Percentiles rank a stretch among this genome's conserved stretches.
Conservation (phyloP, 1,140 invertebrate genomes). For the Drosophila parvula region DNA sequence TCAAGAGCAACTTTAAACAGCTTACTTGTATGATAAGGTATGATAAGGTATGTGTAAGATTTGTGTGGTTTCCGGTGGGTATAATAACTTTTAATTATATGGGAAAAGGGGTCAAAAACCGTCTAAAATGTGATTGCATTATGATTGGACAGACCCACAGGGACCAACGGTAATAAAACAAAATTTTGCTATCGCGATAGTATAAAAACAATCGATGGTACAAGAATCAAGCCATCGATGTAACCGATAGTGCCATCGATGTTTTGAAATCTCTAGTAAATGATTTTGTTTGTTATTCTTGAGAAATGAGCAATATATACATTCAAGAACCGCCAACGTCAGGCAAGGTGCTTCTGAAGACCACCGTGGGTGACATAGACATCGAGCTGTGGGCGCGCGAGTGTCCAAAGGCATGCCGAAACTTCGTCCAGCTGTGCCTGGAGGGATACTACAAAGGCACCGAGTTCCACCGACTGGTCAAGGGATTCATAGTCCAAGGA, state of each 20-base stretch:
- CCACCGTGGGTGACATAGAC: constrained; percentile 97
- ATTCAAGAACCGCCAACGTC: constrained; percentile 97
- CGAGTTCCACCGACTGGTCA: constrained; percentile 88
- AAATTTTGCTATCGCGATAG: no score
- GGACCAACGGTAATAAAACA: no score
- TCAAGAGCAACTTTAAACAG: no score
- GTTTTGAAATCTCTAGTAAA: background rate
- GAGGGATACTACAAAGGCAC: constrained; percentile 98
- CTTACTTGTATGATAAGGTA: no score
- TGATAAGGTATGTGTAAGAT: no score
- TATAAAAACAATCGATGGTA: background rate
- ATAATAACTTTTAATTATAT: no score
- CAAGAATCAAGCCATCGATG: no score
- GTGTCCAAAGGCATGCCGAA: constrained; percentile 96
- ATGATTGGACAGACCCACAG: no score
- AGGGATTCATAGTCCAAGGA: constrained; percentile 85
- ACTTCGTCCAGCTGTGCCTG: constrained; percentile 98
- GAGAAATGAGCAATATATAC: constrained; percentile 96
- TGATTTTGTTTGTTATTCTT: constrained; percentile 5
- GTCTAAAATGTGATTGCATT: no score
- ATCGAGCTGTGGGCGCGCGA: constrained; percentile 99
- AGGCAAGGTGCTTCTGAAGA: constrained; percentile 97
- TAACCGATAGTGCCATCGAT: background rate
- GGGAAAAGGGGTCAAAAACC: no score
- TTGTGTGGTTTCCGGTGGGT: no score